Conservation (phyloP, 2,888 invertebrate species). For the Leptinotarsa tumamoca region DNA sequence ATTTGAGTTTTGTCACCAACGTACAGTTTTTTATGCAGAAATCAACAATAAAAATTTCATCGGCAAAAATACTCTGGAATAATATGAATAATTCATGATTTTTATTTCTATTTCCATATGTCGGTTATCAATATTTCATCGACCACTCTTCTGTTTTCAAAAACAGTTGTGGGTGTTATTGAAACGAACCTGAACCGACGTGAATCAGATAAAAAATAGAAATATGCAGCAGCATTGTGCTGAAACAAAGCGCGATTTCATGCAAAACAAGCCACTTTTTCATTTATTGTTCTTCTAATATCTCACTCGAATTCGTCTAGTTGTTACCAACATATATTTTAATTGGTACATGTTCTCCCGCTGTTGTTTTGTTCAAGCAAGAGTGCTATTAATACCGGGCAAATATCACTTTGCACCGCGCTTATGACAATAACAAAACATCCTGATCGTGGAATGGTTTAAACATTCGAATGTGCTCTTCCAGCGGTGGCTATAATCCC, state of each 20-base stretch:
- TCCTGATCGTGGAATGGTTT: constrained; percentile 32
- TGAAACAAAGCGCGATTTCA: background rate
- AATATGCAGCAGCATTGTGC: background rate
- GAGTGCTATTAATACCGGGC: constrained; percentile 16
- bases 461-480: constrained; percentile 30
- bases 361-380: constrained; percentile 2
- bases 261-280: background rate
- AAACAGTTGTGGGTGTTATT: background rate
- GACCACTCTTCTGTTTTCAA: background rate
- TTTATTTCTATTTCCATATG: too few species aligned
- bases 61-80: too few species aligned
- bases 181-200: background rate
- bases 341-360: background rate
- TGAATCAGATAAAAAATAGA: background rate
- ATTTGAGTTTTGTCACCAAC: too few species aligned
- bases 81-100: too few species aligned
- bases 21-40: too few species aligned
- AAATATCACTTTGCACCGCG: constrained; percentile 27
- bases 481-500: constrained; percentile 28
- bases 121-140: too few species aligned
- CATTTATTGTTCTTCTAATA: constrained; percentile 7
- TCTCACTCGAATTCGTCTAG: constrained; percentile 6
- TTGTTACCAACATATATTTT: constrained; percentile 14
- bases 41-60: too few species aligned
- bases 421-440: constrained; percentile 29